phyloP scores from a whole-genome alignment of 2,113 vertebrate species.

The Raja brachyura region DNA sequence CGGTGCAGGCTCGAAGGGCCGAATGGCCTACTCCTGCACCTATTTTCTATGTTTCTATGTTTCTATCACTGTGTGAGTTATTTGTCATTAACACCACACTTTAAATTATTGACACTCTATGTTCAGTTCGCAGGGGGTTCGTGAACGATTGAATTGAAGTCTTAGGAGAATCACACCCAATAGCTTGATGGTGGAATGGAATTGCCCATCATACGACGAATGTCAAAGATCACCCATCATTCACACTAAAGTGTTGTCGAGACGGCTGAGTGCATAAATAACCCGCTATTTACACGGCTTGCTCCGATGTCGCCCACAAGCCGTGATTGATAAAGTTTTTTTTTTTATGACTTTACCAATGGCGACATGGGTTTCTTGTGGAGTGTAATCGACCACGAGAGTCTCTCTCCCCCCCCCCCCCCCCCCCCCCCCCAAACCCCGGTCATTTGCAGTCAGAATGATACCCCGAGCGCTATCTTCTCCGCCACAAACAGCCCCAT shows the following conservation, averaged over 20 bases:
- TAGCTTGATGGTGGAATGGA: not conserved
- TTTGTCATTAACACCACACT: no score
- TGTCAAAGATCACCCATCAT: not conserved
- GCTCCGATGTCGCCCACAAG: not conserved
- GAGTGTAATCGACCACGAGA: slow-evolving; percentile 5
- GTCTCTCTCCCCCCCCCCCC: no score
- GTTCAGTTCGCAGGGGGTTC: not conserved
- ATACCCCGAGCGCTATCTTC: not conserved
- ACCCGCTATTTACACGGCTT: not conserved
- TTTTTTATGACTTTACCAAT: not conserved
- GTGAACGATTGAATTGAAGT: not conserved
- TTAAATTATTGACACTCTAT: not conserved
- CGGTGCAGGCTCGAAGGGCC: no score
- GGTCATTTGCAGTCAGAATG: not conserved
- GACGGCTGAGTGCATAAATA: not conserved
- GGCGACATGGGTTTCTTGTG: not conserved
- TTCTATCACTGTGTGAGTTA: not conserved
- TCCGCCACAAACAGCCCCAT: not conserved
- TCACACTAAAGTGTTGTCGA: not conserved
- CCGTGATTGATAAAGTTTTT: slow-evolving; percentile 29
- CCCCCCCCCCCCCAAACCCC: not conserved
- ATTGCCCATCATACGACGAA: not conserved
- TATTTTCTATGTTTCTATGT: no score
- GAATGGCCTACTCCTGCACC: no score
- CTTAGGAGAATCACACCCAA: not conserved